Evolutionary conservation across 2,888 invertebrate genomes (phyloP), one percentile per base, ranked within the genome.

Genomic region (Pseudococcus longispinus): DNA sequence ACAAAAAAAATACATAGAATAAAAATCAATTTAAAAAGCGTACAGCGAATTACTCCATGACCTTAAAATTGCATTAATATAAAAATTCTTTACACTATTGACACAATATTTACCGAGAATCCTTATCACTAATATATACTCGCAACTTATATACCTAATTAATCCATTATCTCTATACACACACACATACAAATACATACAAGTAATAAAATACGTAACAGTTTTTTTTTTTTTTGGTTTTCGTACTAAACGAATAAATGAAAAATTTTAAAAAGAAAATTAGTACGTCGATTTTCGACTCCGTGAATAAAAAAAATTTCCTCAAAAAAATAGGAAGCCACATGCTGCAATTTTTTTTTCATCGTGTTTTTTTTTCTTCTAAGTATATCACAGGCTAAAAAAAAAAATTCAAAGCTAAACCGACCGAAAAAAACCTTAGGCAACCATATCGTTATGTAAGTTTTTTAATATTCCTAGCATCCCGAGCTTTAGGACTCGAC

Each of bases 341-440:
- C 29, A 44, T n/a, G 20, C 60, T 37, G 29, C n/a, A 60, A n/a
- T n/a, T n/a, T 23, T 65, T 84, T 51, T 84, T 51, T 29, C 55
- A 9, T 60, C 20, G 15, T 29, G 37, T 32, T n/a, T 84, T 37
- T 84, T 42, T 65, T n/a, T 65, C n/a, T n/a, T n/a, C n/a, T 60
- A 84, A 84, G n/a, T 37, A 70, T 84, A 84, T 84, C 84, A 84
- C 84, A 84, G 84, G 84, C 84, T 84, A 51, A 51, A n/a, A n/a
- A 51, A 65, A 84, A 60, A 65, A 60, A 60, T 23, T 84, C 20
- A 84, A 84, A 84, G 84, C 84, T 32, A 32, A 74, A 51, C 51
- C 37, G 26, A 74, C 37, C 74, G 65, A 65, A 65, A 26, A 65
- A 51, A 51, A 51, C 51, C 26, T 65, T 26, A 65, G 23, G 26